Conservation (phyloP, 2,797 vertebrate genomes). For the Pantherophis vulpinus region DNA sequence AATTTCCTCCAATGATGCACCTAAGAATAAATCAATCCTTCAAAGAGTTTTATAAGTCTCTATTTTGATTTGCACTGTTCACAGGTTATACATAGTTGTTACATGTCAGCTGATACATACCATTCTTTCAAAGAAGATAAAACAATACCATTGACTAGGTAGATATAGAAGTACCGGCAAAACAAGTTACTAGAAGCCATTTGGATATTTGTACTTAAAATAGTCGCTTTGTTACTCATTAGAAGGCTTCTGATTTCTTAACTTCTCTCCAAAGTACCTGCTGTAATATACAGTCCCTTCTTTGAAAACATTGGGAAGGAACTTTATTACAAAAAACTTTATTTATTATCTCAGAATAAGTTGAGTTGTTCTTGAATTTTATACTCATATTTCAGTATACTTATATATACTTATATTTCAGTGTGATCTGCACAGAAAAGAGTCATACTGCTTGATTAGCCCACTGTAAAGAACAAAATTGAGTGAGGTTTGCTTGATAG, state of each 20-base stretch:
- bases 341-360: neutral
- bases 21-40: neutral
- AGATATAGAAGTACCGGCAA: slow-evolving; percentile 1
- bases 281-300: neutral
- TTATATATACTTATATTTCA: no score
- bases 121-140: neutral
- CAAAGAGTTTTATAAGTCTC: neutral
- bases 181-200: neutral
- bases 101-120: neutral
- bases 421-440: neutral
- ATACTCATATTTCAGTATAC: neutral
- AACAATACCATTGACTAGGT: neutral
- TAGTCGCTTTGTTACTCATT: neutral
- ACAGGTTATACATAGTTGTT: neutral
- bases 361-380: neutral
- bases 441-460: neutral
- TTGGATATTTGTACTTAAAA: neutral
- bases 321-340: slow-evolving; percentile 3
- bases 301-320: neutral
- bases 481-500: neutral
- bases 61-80: neutral
- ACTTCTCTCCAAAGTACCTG: neutral
- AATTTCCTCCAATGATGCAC: neutral
- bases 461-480: neutral
- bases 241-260: neutral